These are phyloP conservation scores for Meiosimyza platycephala DNA, from an alignment of 2,888 invertebrate species.

Conservation along the genomic window DNA sequence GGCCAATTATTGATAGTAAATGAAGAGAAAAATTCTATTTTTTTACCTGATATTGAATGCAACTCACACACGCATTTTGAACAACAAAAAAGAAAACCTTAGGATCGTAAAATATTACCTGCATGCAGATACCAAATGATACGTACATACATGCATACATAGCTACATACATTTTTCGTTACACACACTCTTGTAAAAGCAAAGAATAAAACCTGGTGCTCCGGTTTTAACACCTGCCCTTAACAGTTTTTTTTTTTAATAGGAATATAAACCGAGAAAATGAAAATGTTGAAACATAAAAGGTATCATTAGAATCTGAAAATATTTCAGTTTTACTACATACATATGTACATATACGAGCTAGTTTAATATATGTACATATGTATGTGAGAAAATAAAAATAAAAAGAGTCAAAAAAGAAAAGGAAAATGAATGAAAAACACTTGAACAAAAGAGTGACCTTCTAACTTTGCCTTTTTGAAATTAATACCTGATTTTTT, in stretches of 20 bases:
- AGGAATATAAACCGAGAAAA: not conserved
- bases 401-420: not conserved
- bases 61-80: not conserved
- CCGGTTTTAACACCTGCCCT: conserved; percentile 33
- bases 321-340: not conserved
- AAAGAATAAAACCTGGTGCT: conserved; percentile 17
- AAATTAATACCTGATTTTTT: too few species aligned
- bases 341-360: too few species aligned
- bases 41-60: conserved; percentile 6
- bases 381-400: not conserved
- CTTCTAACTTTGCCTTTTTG: conserved; percentile 29
- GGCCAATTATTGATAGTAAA: conserved; percentile 22
- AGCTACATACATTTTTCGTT: not conserved
- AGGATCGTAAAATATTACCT: conserved; percentile 3
- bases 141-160: too few species aligned
- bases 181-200: not conserved
- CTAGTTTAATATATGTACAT: not conserved
- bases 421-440: too few species aligned
- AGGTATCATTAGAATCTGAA: conserved; percentile 11
- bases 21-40: not conserved
- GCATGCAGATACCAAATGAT: conserved; percentile 1
- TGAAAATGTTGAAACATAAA: not conserved
- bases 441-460: not conserved
- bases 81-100: not conserved
- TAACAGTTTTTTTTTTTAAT: not conserved